Evolutionary conservation across 2,888 invertebrate species (phyloP).

Genomic region (Sicus ferrugineus): DNA sequence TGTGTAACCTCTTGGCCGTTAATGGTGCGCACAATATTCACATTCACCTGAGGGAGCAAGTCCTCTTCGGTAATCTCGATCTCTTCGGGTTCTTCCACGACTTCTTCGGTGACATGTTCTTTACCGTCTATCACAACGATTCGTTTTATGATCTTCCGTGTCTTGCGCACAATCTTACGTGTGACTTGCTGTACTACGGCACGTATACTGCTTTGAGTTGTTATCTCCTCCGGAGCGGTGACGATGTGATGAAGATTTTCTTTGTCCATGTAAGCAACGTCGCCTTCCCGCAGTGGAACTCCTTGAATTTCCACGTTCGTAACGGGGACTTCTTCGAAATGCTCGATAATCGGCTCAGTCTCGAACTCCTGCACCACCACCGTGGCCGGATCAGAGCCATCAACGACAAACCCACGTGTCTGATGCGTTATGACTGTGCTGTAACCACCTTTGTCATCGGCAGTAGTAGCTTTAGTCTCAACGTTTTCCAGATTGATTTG

Average conservation of each 20-base stretch:
- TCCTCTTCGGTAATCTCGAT: constrained; percentile 60
- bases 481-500: constrained; percentile 73
- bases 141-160: constrained; percentile 77
- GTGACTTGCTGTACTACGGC: constrained; percentile 86
- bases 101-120: constrained; percentile 83
- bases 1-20: constrained; percentile 65
- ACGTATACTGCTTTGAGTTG: constrained; percentile 66
- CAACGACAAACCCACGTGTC: constrained; percentile 50
- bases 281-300: constrained; percentile 63
- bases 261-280: constrained; percentile 60
- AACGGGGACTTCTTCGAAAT: constrained; percentile 50
- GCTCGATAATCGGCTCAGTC: constrained; percentile 60
- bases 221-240: constrained; percentile 34
- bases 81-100: constrained; percentile 83
- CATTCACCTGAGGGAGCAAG: constrained; percentile 55
- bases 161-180: constrained; percentile 77
- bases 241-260: constrained; percentile 54
- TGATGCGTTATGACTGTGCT: constrained; percentile 59
- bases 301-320: constrained; percentile 57
- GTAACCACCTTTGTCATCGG: constrained; percentile 70
- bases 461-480: constrained; percentile 48
- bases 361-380: constrained; percentile 55
- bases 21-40: constrained; percentile 70
- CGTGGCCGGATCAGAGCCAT: constrained; percentile 53
- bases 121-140: constrained; percentile 83